Percentiles rank a stretch among this genome's conserved stretches.
These are phyloP conservation scores for Paratilapia polleni DNA, from an alignment of 2,113 vertebrate genomes.

Conservation along the genomic window DNA sequence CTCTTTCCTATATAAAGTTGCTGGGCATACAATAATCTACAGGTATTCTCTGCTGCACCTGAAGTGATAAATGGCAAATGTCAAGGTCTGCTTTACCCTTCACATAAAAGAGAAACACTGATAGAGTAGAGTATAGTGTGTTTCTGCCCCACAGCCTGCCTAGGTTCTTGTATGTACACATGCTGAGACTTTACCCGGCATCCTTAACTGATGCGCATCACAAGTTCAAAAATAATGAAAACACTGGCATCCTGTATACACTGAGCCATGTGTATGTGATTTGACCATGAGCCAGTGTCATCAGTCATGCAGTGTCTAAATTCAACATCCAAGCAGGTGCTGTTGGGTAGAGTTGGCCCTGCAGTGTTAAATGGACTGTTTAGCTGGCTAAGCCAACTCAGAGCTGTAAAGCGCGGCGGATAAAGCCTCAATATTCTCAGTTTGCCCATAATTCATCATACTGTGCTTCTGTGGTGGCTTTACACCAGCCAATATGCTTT, in stretches of 20 bases:
- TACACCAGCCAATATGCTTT: conserved; percentile 16
- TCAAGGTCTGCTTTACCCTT: conserved; percentile 7
- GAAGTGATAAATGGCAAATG: conserved; percentile 10
- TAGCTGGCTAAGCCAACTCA: conserved; percentile 50
- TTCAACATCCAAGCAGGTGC: conserved; percentile 47
- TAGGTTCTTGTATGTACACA: background rate
- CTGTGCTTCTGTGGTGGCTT: conserved; percentile 19
- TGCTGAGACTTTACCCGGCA: background rate
- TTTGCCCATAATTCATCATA: conserved; percentile 53
- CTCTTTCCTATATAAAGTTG: background rate
- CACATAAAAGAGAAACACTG: conserved; percentile 11
- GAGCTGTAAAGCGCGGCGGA: conserved; percentile 45
- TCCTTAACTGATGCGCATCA: conserved; percentile 8
- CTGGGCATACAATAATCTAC: background rate
- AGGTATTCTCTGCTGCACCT: conserved; percentile 8
- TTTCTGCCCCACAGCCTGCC: conserved; percentile 1
- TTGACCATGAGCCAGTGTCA: conserved; percentile 53
- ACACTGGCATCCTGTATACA: conserved; percentile 9
- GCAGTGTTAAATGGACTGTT: conserved; percentile 56
- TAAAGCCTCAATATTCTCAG: conserved; percentile 50
- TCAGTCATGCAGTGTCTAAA: conserved; percentile 52
- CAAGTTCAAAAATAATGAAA: background rate
- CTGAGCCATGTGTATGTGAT: conserved; percentile 24
- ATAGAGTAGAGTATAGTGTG: background rate
- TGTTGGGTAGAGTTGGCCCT: conserved; percentile 32